A percentile compares a stretch with the other conserved stretches of the same genome.
These are phyloP conservation scores for Mesembrinibis cayennensis DNA, from an alignment of 2,113 vertebrate genomes.

Conservation along the genomic window DNA sequence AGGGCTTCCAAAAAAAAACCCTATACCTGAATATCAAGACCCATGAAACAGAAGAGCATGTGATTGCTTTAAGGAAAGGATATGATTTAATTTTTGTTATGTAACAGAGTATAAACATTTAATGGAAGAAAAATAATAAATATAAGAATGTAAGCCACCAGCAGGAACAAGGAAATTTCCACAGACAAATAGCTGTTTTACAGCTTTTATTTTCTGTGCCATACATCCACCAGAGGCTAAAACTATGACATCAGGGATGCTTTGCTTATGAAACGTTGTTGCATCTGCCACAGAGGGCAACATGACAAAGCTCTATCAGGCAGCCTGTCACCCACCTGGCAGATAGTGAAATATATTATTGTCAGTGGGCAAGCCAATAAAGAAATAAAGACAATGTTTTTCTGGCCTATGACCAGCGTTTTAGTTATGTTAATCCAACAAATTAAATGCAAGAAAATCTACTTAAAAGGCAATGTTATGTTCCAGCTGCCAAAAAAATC, in stretches of 20 bases:
- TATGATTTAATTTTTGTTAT: background rate
- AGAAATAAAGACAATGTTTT: background rate
- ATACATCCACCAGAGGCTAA: background rate
- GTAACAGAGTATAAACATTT: background rate
- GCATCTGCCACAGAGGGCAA: background rate
- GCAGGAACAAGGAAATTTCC: background rate
- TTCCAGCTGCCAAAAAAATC: background rate
- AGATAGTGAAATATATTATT: background rate
- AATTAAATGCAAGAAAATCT: background rate
- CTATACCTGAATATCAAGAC: background rate
- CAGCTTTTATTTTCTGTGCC: background rate
- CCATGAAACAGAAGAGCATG: background rate
- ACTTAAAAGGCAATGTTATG: background rate
- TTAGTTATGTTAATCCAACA: background rate
- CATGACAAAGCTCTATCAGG: background rate
- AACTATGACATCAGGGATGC: background rate
- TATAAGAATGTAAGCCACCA: background rate
- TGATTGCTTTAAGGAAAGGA: background rate
- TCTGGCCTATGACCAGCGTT: background rate
- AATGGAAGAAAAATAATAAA: background rate
- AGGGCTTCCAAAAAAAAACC: accelerated
- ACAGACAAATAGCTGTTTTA: background rate
- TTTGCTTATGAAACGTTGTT: background rate
- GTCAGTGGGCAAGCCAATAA: background rate
- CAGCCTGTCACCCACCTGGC: background rate